Evolutionary conservation across 1,140 invertebrate species (phyloP), one percentile per base, ranked within the genome.

Genomic region (Agrilus planipennis): DNA sequence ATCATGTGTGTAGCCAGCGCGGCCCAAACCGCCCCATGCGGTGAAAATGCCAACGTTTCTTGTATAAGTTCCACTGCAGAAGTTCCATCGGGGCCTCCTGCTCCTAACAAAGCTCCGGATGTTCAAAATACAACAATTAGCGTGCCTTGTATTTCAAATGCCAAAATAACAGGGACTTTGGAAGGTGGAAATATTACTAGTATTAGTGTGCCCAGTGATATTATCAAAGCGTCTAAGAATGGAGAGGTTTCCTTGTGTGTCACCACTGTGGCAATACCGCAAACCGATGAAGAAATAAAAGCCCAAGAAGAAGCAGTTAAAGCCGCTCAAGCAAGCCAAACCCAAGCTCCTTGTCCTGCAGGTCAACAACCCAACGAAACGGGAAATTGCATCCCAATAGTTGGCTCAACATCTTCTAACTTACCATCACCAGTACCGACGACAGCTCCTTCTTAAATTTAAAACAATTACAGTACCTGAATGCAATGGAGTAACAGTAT

Each of bases 231-330:
- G 11, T 17, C 5, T 18, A 6, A 4, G 4, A 17, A 12, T 11
- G 30, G 19, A 11, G 23, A 17, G 5, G 32, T 21, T 14, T 32
- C 9, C 30, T 12, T 15, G 21, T 32, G 18, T 19, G 20, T 41
- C n/a, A 41, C 25, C 10, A 16, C 22, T 18, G n/a, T 39, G 5
- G 37, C 37, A 4, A 6, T 27, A 18, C 36, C 22, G 5, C 28
- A 39, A 36, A 18, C 34, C 12, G 34, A 36, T 21, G 34, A 36
- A 21, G 34, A 36, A 6, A 31, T 31, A 6, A 31, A 31, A 31
- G 12, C 7, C 7, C 7, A 12, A 7, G 23, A 27, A 12, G 23
- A 27, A n/a, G n/a, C n/a, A n/a, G n/a, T n/a, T n/a, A n/a, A n/a
- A n/a, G n/a, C n/a, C n/a, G n/a, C n/a, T n/a, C n/a, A n/a, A n/a